Conservation (phyloP, 2,113 vertebrate genomes). For the Ammodytes marinus region DNA sequence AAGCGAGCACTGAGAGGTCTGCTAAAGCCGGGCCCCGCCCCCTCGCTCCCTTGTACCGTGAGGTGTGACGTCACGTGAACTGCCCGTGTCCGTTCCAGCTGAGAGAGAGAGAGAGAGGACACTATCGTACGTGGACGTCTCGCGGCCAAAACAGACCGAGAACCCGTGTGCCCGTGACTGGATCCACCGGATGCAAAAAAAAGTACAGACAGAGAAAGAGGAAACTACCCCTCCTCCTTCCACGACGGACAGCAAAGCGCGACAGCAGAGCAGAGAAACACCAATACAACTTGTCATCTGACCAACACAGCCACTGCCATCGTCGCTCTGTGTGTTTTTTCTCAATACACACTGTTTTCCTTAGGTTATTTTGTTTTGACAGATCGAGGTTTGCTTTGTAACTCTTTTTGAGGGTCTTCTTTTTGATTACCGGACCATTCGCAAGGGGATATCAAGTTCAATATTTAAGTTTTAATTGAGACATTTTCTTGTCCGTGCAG, state of each 20-base stretch:
- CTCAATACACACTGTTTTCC: constrained; percentile 41
- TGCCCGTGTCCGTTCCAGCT: constrained; percentile 87
- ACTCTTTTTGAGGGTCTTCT: constrained; percentile 9
- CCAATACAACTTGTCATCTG: constrained; percentile 81
- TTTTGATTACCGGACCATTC: constrained; percentile 17
- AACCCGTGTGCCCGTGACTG: constrained; percentile 80
- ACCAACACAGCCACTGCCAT: constrained; percentile 68
- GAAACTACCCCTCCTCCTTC: constrained; percentile 61
- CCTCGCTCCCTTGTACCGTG: constrained; percentile 51
- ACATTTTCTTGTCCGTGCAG: constrained; percentile 27
- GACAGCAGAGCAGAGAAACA: constrained; percentile 75
- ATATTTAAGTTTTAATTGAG: constrained; percentile 39
- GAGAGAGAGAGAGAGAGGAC: constrained; percentile 70
- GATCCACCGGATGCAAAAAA: constrained; percentile 75
- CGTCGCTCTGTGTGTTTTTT: constrained; percentile 33
- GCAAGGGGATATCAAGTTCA: constrained; percentile 34
- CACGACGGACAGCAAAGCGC: constrained; percentile 68
- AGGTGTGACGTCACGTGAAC: constrained; percentile 86
- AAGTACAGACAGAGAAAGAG: constrained; percentile 75
- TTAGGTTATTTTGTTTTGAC: constrained; percentile 57
- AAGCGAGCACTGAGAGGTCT: constrained; percentile 24
- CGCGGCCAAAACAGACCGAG: constrained; percentile 72
- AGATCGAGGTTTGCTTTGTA: constrained; percentile 26
- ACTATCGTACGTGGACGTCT: constrained; percentile 64
- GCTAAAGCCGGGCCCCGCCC: constrained; percentile 39